Conservation (phyloP, 2,113 vertebrate species). For the Cynopterus brachyotis region DNA sequence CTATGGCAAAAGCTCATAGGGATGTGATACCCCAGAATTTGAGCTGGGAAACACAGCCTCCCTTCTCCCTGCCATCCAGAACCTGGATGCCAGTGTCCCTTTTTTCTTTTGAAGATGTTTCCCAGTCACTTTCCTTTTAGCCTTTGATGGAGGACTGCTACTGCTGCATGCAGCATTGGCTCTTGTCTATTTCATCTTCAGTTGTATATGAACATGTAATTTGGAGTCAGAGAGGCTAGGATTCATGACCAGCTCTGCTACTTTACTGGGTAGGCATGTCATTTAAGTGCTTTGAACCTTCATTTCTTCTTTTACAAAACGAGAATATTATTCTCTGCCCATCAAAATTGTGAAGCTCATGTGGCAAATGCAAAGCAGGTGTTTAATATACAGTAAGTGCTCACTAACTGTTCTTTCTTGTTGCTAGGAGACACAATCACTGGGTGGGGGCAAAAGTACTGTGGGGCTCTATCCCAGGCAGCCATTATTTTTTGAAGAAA, state of each 20-base stretch:
- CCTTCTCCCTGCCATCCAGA: neutral
- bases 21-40: neutral
- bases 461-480: conserved; percentile 7
- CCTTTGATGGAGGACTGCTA: neutral
- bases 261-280: neutral
- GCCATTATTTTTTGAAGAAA: conserved; percentile 61
- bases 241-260: neutral
- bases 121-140: neutral
- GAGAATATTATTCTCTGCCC: neutral
- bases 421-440: conserved; percentile 45
- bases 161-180: neutral
- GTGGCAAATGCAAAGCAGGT: conserved; percentile 26
- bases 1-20: neutral
- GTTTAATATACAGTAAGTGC: neutral
- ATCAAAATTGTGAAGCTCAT: neutral
- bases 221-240: neutral
- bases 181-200: neutral
- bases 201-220: neutral
- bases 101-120: neutral
- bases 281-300: neutral
- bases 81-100: too few relatives aligned
- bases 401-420: neutral
- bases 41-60: neutral
- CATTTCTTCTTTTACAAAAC: conserved; percentile 37
- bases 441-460: neutral